Conservation (phyloP, 2,797 vertebrate species). For the Darevskia nairensis region DNA sequence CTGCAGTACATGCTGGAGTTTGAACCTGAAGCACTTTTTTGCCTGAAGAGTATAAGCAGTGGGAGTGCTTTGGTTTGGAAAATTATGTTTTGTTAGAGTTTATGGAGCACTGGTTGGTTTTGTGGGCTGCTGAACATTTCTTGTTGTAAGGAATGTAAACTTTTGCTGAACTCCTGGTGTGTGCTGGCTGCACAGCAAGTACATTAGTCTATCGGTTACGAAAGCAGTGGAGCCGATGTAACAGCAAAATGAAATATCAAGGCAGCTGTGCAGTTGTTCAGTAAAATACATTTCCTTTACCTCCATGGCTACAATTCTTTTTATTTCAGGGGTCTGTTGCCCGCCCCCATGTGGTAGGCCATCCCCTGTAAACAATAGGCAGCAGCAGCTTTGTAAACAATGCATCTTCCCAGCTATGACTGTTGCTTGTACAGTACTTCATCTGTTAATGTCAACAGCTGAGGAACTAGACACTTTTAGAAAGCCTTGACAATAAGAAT, state of each 20-base stretch:
- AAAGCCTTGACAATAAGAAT: conserved; percentile 16
- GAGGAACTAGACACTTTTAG: conserved; percentile 30
- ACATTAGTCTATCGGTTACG: conserved; percentile 30
- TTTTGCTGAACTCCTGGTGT: conserved; percentile 50
- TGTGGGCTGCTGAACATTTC: conserved; percentile 49
- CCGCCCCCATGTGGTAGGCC: conserved; percentile 17
- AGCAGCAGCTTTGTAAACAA: conserved; percentile 26
- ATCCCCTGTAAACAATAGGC: not conserved
- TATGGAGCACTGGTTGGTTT: conserved; percentile 45
- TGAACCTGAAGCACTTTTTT: conserved; percentile 21
- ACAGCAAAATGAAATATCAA: conserved; percentile 51
- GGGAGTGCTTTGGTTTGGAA: conserved; percentile 61
- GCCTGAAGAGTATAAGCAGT: not conserved
- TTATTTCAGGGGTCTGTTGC: conserved; percentile 18
- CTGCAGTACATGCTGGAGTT: not conserved
- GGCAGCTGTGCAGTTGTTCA: conserved; percentile 31
- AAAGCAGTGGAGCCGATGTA: conserved; percentile 36
- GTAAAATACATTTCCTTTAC: conserved; percentile 32
- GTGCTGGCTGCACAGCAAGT: conserved; percentile 36
- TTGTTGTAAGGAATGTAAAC: conserved; percentile 45
- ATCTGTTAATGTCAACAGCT: conserved; percentile 4
- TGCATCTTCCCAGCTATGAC: conserved; percentile 1
- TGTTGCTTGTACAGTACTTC: conserved; percentile 21
- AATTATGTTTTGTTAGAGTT: conserved; percentile 46
- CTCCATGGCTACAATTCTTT: conserved; percentile 22